Evolutionary conservation across 2,888 invertebrate genomes (phyloP).

Genomic region (Heliothis peltigera): DNA sequence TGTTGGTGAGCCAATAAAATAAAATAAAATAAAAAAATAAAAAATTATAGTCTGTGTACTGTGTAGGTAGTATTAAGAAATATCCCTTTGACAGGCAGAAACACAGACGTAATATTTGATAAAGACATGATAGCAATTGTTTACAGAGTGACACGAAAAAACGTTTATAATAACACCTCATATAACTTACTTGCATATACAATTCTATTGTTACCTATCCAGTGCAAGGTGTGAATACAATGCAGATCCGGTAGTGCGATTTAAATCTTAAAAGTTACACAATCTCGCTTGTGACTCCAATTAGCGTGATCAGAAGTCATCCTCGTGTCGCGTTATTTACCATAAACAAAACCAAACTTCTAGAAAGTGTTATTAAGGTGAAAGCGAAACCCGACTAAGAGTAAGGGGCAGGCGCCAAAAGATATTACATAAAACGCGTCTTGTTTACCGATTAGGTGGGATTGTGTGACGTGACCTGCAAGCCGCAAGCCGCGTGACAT

Average conservation of each 20-base stretch:
- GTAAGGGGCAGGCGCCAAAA: conserved; percentile 74
- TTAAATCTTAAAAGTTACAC: conserved; percentile 50
- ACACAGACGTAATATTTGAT: background rate
- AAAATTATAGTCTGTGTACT: too few relatives aligned
- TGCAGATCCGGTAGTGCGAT: conserved; percentile 53
- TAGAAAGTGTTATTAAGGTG: conserved; percentile 85
- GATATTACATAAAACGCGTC: conserved; percentile 80
- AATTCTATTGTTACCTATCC: background rate
- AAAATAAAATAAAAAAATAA: too few relatives aligned
- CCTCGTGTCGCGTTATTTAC: conserved; percentile 54
- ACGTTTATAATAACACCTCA: too few relatives aligned
- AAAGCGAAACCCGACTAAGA: conserved; percentile 82
- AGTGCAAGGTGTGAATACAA: conserved; percentile 48
- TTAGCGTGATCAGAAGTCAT: conserved; percentile 55
- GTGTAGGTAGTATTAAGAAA: too few relatives aligned
- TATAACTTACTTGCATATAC: too few relatives aligned
- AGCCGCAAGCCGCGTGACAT: conserved; percentile 47
- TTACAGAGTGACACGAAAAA: too few relatives aligned
- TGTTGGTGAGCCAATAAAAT: too few relatives aligned
- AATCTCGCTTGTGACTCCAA: conserved; percentile 28
- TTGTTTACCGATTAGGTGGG: conserved; percentile 81
- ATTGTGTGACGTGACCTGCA: conserved; percentile 66
- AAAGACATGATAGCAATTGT: too few relatives aligned
- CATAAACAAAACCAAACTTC: conserved; percentile 72
- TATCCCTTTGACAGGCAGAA: background rate